phyloP scores from a whole-genome alignment of 2,888 invertebrate species.

The Dicyrtomina minuta region DNA sequence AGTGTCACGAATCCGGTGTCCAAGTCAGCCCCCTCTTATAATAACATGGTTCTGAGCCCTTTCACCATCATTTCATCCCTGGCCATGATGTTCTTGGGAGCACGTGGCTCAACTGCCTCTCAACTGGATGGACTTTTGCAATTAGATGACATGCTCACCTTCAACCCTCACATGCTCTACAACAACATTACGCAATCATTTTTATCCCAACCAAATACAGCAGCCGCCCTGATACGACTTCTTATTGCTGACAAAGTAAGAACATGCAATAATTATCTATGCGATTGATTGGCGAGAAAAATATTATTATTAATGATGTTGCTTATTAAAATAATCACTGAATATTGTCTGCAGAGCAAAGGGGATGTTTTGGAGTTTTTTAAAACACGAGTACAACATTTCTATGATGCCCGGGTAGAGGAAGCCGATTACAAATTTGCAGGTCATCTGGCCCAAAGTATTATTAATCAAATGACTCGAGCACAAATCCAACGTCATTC shows the following conservation, averaged over 20 bases:
- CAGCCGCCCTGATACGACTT: slow-evolving; percentile 78
- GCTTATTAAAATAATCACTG: not conserved
- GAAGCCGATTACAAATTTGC: slow-evolving; percentile 80
- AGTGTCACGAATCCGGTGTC: slow-evolving; percentile 60
- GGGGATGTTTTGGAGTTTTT: slow-evolving; percentile 82
- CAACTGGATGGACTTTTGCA: slow-evolving; percentile 85
- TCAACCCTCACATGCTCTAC: slow-evolving; percentile 83
- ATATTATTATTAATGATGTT: not conserved
- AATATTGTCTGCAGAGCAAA: slow-evolving; percentile 59
- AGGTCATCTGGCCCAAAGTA: slow-evolving; percentile 75
- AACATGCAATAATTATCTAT: too few relatives aligned
- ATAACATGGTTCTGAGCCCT: slow-evolving; percentile 79
- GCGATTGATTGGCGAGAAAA: slow-evolving; percentile 3
- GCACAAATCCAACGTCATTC: slow-evolving; percentile 53
- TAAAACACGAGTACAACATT: slow-evolving; percentile 81
- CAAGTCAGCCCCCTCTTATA: slow-evolving; percentile 64
- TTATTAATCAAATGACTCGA: slow-evolving; percentile 53
- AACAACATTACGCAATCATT: slow-evolving; percentile 83
- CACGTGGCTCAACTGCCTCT: slow-evolving; percentile 80
- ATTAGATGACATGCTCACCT: slow-evolving; percentile 83
- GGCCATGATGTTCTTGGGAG: slow-evolving; percentile 88
- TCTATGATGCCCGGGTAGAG: slow-evolving; percentile 83
- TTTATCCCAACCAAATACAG: slow-evolving; percentile 65
- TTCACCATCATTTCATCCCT: slow-evolving; percentile 81
- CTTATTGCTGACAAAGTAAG: slow-evolving; percentile 76